These are phyloP conservation scores for pig (Sus scrofa) DNA, from an alignment of 2,113 vertebrate species.

Conservation along the genomic window DNA sequence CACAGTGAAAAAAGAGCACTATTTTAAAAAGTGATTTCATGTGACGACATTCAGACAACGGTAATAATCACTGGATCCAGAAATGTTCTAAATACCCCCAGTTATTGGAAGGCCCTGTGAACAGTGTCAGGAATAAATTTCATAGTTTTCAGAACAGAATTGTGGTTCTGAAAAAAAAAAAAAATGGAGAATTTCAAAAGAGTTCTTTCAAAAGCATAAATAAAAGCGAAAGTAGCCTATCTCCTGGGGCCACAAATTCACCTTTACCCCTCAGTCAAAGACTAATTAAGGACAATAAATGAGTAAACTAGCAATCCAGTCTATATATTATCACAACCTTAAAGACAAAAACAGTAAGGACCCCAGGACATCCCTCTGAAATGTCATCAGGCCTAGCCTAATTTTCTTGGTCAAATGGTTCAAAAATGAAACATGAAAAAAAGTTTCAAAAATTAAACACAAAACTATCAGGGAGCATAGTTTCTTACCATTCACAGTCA, in stretches of 20 bases:
- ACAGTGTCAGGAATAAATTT: background rate
- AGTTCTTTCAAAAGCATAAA: conserved; percentile 31
- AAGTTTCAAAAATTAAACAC: background rate
- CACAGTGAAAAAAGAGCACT: background rate
- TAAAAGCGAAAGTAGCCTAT: background rate
- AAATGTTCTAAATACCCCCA: background rate
- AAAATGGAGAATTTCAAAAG: conserved; percentile 19
- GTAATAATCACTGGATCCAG: background rate
- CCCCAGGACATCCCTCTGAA: background rate
- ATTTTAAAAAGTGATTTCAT: conserved; percentile 15
- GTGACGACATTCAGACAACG: background rate
- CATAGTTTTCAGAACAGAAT: conserved; percentile 42
- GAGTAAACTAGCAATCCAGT: background rate
- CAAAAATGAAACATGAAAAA: conserved; percentile 44
- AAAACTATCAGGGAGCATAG: background rate
- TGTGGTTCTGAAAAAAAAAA: background rate
- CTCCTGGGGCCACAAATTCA: background rate
- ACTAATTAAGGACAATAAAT: background rate
- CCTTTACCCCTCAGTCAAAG: background rate
- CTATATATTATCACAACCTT: background rate
- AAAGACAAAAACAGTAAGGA: background rate
- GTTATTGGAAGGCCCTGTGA: background rate
- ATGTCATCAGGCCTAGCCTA: background rate
- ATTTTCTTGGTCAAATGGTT: conserved; percentile 50
- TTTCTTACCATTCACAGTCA: conserved; percentile 92